Percentiles rank a stretch among this genome's conserved stretches.
phyloP scores from a whole-genome alignment of 2,888 invertebrate genomes.

The Ganaspis brasiliensis region DNA sequence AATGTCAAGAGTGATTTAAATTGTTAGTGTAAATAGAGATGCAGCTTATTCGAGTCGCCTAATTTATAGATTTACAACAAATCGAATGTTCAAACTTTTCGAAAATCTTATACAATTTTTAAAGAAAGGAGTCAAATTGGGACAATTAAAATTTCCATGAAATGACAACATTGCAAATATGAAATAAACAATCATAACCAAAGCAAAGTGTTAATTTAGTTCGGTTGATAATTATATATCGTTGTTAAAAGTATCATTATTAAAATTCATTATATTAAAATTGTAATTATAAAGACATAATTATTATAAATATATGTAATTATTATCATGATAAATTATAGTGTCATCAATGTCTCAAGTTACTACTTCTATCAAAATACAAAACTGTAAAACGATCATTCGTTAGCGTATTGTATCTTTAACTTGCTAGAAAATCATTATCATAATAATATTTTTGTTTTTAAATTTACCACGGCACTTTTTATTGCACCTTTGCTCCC shows the following conservation, averaged over 20 bases:
- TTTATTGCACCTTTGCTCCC: constrained; percentile 62
- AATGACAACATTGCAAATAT: constrained; percentile 6
- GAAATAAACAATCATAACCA: constrained; percentile 4
- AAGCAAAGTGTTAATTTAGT: neutral
- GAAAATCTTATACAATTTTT: neutral
- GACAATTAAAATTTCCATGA: neutral
- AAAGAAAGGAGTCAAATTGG: neutral
- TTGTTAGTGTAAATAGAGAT: constrained; percentile 10
- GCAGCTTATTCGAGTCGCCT: neutral
- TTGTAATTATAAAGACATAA: no score
- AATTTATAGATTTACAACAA: neutral
- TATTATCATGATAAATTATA: neutral
- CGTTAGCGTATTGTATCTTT: constrained; percentile 63
- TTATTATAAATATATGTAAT: no score
- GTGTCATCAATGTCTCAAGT: constrained; percentile 59
- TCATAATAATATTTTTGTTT: constrained; percentile 76
- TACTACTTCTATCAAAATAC: constrained; percentile 60
- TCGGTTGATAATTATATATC: neutral
- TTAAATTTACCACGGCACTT: constrained; percentile 69
- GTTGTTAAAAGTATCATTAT: no score
- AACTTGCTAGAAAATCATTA: constrained; percentile 64
- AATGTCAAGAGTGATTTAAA: neutral
- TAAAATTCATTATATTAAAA: no score
- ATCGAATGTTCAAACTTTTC: no score
- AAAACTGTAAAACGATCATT: constrained; percentile 67